phyloP scores from a whole-genome alignment of 2,888 invertebrate species.

The Nebria salina region DNA sequence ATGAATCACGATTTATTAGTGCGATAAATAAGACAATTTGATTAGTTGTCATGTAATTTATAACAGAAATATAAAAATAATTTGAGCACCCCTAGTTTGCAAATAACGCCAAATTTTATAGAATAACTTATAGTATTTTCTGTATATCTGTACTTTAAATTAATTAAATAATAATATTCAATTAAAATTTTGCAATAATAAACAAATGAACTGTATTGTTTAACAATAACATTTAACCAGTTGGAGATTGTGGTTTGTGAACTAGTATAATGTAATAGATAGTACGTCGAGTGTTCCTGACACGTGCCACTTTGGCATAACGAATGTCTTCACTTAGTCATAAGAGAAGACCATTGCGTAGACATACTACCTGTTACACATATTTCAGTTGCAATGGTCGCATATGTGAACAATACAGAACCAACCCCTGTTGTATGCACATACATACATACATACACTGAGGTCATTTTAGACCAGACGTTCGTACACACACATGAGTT shows the following conservation, averaged over 20 bases:
- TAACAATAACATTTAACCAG: no score
- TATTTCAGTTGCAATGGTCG: neutral
- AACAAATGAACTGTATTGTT: no score
- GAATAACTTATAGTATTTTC: no score
- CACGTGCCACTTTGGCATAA: constrained; percentile 27
- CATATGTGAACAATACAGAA: no score
- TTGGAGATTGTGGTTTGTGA: neutral
- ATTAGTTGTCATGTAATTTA: neutral
- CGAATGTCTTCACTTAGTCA: constrained; percentile 33
- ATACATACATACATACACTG: no score
- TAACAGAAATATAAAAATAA: neutral
- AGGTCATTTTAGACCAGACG: no score
- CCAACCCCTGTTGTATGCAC: no score
- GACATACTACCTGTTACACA: constrained; percentile 7
- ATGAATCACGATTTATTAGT: neutral
- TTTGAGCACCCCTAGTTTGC: neutral
- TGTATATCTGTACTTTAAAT: no score
- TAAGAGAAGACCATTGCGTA: constrained; percentile 13
- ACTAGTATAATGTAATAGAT: constrained; percentile 9
- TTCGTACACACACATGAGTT: no score
- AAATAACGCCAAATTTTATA: no score
- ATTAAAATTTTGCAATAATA: no score
- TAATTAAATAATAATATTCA: no score
- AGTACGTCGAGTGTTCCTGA: constrained; percentile 24
- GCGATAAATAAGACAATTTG: neutral